Evolutionary conservation across 2,888 invertebrate genomes (phyloP).

Genomic region (Pycnomerus fuliginosus): DNA sequence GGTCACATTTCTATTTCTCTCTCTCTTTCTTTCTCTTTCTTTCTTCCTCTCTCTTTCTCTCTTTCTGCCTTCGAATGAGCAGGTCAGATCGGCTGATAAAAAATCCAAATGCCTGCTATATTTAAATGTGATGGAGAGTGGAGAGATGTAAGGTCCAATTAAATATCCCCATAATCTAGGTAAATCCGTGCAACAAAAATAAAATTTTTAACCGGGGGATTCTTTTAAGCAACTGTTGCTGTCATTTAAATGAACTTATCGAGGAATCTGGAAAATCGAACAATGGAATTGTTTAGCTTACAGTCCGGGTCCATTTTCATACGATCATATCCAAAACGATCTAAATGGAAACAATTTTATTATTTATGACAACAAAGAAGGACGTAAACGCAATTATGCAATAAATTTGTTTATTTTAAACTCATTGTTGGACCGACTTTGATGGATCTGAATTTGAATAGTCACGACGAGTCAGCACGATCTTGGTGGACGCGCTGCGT

Average conservation of each 20-base stretch:
- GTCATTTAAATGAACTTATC: slow-evolving; percentile 14
- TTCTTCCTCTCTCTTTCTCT: too few species aligned
- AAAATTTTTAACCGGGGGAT: too few species aligned
- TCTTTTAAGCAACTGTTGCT: too few species aligned
- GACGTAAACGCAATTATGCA: slow-evolving; percentile 13
- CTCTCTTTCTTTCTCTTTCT: too few species aligned
- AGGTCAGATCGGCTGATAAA: too few species aligned
- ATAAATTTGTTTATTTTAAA: slow-evolving; percentile 18
- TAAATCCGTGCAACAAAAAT: too few species aligned
- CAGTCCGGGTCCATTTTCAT: slow-evolving; percentile 7
- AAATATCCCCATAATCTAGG: too few species aligned
- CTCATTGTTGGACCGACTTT: slow-evolving; percentile 2
- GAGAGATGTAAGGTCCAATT: too few species aligned
- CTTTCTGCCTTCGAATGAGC: too few species aligned
- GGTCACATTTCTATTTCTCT: too few species aligned
- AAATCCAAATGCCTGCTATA: too few species aligned
- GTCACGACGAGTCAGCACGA: slow-evolving; percentile 18
- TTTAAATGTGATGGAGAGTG: too few species aligned
- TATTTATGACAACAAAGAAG: slow-evolving; percentile 13
- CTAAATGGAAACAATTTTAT: slow-evolving; percentile 20
- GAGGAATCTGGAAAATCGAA: slow-evolving; percentile 4
- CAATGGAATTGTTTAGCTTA: slow-evolving; percentile 11
- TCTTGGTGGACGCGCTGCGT: slow-evolving; percentile 4
- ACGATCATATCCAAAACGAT: slow-evolving; percentile 10
- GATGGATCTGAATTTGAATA: slow-evolving; percentile 7